Evolutionary conservation across 2,797 vertebrate genomes (phyloP).

Genomic region (Typhlichthys eigenmanni): DNA sequence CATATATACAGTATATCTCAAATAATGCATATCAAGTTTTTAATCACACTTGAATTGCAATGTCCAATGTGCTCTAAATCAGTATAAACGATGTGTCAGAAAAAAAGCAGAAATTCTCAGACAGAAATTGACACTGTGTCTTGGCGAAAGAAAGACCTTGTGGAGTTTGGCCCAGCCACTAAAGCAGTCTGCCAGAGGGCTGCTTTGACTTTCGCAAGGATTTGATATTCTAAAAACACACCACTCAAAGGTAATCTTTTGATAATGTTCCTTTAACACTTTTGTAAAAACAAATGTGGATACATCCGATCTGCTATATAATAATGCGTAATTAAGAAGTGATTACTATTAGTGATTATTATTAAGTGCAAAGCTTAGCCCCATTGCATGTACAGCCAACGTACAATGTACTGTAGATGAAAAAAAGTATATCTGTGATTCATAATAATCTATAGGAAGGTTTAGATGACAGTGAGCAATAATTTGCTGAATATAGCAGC

Average conservation of each 20-base stretch:
- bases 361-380: background rate
- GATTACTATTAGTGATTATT: too few relatives aligned
- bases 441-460: slow-evolving; percentile 33
- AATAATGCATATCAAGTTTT: background rate
- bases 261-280: slow-evolving; percentile 12
- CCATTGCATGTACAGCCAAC: background rate
- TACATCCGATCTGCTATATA: slow-evolving; percentile 17
- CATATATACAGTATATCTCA: background rate
- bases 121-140: slow-evolving; percentile 3
- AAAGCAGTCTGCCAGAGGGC: background rate
- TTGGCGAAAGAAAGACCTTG: slow-evolving; percentile 18
- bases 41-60: background rate
- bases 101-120: background rate
- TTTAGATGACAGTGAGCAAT: slow-evolving; percentile 42
- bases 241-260: slow-evolving; percentile 22
- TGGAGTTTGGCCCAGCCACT: slow-evolving; percentile 25
- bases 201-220: slow-evolving; percentile 31
- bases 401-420: too few relatives aligned
- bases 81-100: background rate
- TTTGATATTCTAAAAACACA: slow-evolving; percentile 35
- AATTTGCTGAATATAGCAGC: slow-evolving; percentile 25
- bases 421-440: too few relatives aligned
- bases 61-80: background rate
- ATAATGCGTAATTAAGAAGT: background rate
- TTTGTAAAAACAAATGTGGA: slow-evolving; percentile 11